phyloP scores from a whole-genome alignment of 2,113 vertebrate genomes.

The Xiphorhynchus elegans region DNA sequence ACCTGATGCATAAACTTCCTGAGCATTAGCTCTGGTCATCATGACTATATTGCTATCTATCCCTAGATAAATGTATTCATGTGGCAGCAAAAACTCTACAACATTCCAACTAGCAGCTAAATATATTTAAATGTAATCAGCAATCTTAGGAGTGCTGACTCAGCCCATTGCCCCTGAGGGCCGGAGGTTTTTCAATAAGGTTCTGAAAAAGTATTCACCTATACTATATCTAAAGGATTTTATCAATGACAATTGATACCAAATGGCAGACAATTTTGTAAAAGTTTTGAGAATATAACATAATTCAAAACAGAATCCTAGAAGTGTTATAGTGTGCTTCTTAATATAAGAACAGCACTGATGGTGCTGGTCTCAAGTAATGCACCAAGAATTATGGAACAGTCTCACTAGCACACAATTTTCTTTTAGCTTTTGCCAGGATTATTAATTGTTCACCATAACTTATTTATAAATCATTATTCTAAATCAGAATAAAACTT shows the following conservation, averaged over 20 bases:
- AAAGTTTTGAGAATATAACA: neutral
- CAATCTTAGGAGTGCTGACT: neutral
- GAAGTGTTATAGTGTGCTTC: neutral
- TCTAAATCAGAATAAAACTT: no score
- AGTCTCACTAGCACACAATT: no score
- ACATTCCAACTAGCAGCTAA: neutral
- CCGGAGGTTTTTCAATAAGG: neutral
- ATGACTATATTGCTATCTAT: neutral
- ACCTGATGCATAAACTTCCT: neutral
- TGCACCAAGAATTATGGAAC: neutral
- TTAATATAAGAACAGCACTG: neutral
- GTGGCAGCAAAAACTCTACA: neutral
- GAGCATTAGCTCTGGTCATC: neutral
- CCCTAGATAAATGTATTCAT: fast-evolving
- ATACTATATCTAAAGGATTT: neutral
- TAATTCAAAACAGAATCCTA: neutral
- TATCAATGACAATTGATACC: neutral
- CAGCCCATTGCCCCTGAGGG: neutral
- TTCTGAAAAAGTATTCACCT: neutral
- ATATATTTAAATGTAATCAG: neutral
- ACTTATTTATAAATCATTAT: no score
- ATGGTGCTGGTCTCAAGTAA: neutral
- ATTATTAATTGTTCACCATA: no score
- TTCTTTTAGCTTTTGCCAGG: no score
- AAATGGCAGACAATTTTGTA: neutral